These are phyloP conservation scores for Busseola fusca DNA, from an alignment of 2,888 invertebrate species.

Conservation along the genomic window DNA sequence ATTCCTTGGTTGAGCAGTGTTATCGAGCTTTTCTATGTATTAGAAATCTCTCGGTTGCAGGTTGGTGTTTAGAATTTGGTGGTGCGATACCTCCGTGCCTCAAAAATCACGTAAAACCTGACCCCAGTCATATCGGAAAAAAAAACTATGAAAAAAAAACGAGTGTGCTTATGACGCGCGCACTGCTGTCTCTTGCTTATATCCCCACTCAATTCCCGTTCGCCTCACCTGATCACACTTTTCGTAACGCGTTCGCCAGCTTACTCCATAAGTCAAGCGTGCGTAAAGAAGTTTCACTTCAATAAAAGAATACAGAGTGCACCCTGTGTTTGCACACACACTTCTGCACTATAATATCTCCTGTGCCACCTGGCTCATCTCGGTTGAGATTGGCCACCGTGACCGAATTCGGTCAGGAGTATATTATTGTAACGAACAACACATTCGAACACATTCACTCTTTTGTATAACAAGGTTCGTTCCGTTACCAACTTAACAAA, in stretches of 20 bases:
- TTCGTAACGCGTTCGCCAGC: no score
- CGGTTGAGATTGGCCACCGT: not conserved
- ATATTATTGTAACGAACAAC: slow-evolving; percentile 17
- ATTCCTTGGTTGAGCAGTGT: not conserved
- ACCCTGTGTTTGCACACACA: not conserved
- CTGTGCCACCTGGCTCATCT: no score
- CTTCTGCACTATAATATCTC: not conserved
- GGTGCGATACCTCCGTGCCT: no score
- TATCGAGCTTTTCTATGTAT: not conserved
- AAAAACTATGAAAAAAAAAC: no score
- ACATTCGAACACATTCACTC: slow-evolving; percentile 57
- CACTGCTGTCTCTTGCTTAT: no score
- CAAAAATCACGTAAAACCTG: not conserved
- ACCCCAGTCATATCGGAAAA: not conserved
- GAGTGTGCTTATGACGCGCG: no score
- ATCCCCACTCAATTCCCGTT: no score
- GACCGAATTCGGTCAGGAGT: not conserved
- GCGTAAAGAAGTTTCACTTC: no score
- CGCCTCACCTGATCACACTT: no score
- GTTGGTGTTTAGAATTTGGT: not conserved
- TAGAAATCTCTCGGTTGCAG: not conserved
- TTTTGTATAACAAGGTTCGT: slow-evolving; percentile 58
- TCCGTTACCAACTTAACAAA: slow-evolving; percentile 57
- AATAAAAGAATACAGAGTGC: not conserved
- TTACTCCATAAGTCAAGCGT: no score